phyloP scores from a whole-genome alignment of 2,113 vertebrate genomes.

The Ailuropoda melanoleuca region DNA sequence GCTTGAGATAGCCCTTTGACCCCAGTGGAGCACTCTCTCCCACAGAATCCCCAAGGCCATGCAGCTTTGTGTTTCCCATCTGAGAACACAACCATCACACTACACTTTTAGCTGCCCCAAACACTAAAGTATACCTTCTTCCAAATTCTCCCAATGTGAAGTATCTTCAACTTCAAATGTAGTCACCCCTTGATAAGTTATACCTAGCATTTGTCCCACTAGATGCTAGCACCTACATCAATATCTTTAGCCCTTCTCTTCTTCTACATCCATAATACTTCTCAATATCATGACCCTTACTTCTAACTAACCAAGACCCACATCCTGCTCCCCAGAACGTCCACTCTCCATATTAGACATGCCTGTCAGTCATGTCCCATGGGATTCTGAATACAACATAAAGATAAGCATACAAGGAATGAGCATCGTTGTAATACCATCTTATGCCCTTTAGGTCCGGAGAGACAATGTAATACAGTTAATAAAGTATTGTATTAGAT shows the following conservation, averaged over 20 bases:
- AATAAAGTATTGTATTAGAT: slow-evolving; percentile 26
- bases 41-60: neutral
- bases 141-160: neutral
- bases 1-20: neutral
- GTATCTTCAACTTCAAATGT: neutral
- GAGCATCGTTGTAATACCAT: neutral
- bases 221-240: neutral
- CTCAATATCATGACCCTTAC: neutral
- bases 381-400: neutral
- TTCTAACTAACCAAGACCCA: neutral
- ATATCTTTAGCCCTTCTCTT: neutral
- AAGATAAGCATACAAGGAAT: neutral
- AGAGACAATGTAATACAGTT: neutral
- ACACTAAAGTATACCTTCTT: neutral
- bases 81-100: neutral
- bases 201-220: neutral
- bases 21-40: neutral
- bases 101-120: neutral
- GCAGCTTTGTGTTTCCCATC: neutral
- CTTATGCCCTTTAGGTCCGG: neutral
- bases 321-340: neutral
- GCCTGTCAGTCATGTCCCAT: neutral
- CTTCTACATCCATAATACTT: neutral
- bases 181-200: neutral
- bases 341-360: neutral